phyloP scores from a whole-genome alignment of 2,797 vertebrate species.

The Chaetophractus vellerosus region DNA sequence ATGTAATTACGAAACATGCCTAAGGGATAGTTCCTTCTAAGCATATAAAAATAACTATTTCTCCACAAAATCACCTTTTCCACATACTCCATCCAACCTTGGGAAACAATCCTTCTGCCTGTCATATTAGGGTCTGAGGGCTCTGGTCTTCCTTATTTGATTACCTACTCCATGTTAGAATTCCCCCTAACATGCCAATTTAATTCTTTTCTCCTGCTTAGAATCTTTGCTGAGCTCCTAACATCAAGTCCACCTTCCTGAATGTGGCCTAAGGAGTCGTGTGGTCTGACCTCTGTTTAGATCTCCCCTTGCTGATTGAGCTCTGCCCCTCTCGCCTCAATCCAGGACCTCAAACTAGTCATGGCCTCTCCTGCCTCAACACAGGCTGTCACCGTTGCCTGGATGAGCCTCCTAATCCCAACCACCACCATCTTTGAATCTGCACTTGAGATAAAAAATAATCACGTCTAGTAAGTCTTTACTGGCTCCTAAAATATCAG shows the following conservation, averaged over 20 bases:
- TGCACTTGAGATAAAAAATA: not conserved
- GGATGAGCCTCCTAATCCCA: not conserved
- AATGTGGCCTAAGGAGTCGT: not conserved
- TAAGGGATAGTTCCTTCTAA: conserved; percentile 53
- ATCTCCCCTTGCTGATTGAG: not conserved
- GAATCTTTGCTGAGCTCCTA: not conserved
- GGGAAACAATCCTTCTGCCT: not conserved
- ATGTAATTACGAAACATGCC: conserved; percentile 51
- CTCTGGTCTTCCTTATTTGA: not conserved
- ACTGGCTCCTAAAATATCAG: not conserved
- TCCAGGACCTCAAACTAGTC: not conserved
- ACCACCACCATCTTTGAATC: not conserved
- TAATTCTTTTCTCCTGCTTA: not conserved
- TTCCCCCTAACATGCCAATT: not conserved
- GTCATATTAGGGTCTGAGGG: not conserved
- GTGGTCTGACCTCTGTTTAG: not conserved
- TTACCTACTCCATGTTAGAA: not conserved
- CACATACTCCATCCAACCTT: not conserved
- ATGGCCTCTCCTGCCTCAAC: not conserved
- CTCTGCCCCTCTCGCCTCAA: not conserved
- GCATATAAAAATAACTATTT: conserved; percentile 70
- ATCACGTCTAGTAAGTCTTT: not conserved
- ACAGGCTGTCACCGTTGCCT: not conserved
- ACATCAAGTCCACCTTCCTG: not conserved
- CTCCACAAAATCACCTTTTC: conserved; percentile 59